Evolutionary conservation across 2,888 invertebrate genomes (phyloP).

Genomic region (Troides helena): DNA sequence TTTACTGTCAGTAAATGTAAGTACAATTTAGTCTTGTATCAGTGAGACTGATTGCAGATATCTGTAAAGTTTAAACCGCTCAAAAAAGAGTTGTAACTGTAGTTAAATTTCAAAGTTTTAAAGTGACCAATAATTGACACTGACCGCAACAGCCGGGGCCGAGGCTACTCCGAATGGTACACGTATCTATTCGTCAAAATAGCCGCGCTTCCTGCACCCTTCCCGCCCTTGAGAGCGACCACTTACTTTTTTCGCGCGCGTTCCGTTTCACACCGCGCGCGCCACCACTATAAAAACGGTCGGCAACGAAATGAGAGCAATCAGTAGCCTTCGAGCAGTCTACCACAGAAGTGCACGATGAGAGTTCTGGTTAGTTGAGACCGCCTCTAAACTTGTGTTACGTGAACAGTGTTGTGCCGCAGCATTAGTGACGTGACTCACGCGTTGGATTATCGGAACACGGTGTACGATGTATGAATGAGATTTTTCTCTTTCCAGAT

Average conservation of each 20-base stretch:
- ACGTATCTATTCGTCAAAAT: slow-evolving; percentile 56
- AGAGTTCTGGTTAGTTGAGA: slow-evolving; percentile 74
- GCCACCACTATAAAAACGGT: slow-evolving; percentile 65
- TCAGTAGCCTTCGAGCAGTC: slow-evolving; percentile 80
- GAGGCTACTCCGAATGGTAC: slow-evolving; percentile 46
- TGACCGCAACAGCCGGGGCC: slow-evolving; percentile 30
- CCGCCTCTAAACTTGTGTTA: slow-evolving; percentile 37
- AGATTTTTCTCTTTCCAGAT: slow-evolving; percentile 65
- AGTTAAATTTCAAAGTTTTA: slow-evolving; percentile 1
- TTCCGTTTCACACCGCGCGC: slow-evolving; percentile 62
- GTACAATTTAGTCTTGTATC: no score
- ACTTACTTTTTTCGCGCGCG: slow-evolving; percentile 73
- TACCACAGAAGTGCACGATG: slow-evolving; percentile 78
- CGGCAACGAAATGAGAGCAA: slow-evolving; percentile 66
- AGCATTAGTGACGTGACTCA: slow-evolving; percentile 35
- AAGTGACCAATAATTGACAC: slow-evolving; percentile 29
- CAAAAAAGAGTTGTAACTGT: not conserved
- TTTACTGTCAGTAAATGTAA: no score
- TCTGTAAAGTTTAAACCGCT: no score
- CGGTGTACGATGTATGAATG: slow-evolving; percentile 34
- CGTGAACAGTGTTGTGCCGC: slow-evolving; percentile 43
- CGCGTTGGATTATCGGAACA: slow-evolving; percentile 33
- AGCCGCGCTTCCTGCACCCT: slow-evolving; percentile 73
- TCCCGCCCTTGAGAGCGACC: slow-evolving; percentile 73
- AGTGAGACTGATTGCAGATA: no score